These are phyloP conservation scores for Hyles lineata DNA, from an alignment of 2,888 invertebrate genomes.

Conservation along the genomic window DNA sequence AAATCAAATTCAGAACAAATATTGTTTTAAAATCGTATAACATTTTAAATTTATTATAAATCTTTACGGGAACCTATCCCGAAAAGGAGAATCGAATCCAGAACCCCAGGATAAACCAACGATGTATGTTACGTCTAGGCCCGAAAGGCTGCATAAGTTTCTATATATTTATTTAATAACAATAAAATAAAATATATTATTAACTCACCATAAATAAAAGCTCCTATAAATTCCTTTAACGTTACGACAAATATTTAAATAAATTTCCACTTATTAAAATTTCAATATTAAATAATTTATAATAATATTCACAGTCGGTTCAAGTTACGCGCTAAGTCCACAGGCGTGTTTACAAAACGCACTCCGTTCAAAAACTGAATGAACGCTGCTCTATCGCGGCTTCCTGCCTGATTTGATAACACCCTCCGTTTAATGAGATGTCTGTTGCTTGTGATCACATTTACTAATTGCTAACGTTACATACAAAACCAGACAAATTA, in stretches of 20 bases:
- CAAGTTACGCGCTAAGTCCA: not conserved
- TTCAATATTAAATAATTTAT: not conserved
- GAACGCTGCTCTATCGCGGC: conserved; percentile 63
- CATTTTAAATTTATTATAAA: no score
- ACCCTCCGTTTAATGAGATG: conserved; percentile 56
- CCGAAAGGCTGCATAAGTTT: no score
- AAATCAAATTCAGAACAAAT: no score
- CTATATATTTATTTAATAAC: no score
- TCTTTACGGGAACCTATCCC: no score
- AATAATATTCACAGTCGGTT: not conserved
- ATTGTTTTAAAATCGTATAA: no score
- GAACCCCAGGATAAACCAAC: no score
- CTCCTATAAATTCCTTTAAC: not conserved
- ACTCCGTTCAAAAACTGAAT: conserved; percentile 73
- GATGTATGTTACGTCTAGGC: no score
- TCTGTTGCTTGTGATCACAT: conserved; percentile 38
- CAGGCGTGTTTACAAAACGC: conserved; percentile 63
- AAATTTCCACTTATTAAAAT: not conserved
- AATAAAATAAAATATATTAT: not conserved
- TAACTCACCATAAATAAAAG: not conserved
- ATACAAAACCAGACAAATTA: not conserved
- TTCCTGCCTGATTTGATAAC: conserved; percentile 74
- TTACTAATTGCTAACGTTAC: conserved; percentile 30
- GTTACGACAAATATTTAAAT: not conserved
- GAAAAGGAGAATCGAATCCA: no score